Evolutionary conservation across 1,140 invertebrate species (phyloP), one percentile per base, ranked within the genome.

Genomic region (Drosophila rhopaloa): DNA sequence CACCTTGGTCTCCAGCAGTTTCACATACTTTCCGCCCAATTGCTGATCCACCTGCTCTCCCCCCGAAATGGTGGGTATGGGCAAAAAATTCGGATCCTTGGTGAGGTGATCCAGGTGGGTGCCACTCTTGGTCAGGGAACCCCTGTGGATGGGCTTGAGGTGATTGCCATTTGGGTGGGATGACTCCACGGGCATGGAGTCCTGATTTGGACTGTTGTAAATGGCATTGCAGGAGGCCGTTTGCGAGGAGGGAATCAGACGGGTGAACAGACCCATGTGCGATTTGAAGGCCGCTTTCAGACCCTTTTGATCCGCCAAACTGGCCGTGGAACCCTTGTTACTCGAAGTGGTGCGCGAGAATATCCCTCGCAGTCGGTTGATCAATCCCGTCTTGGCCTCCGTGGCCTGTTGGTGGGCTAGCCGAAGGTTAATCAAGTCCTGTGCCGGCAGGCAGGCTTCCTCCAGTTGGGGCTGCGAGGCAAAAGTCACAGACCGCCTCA

Each of bases 241-340:
- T 61, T 95, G 94, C 41, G 94, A 93, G 11, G 94, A 94, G 14
- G 95, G 95, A 48, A 96, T 94, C 8, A 96, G 92, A 16, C 95
- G 95, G 29, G 95, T 95, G 24, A 96, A 95, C 88, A 96, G 94
- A 1, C 95, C 95, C 88, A 96, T 95, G 79, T 96, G 95, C 55
- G 95, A 94, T 85, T 94, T 95, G 16, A 96, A 91, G 29, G 95
- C 95, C 8, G 95, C 94, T 40, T 95, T 95, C 8, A 96, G 94
- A 29, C 95, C 95, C 58, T 90, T 91, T 79, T 93, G 91, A 14
- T 93, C 93, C 0, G 94, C 93, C 81, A 95, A 94, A 5, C 95
- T 95, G 48, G 94, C 94, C 0, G 94, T 94, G 50, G 91, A 92
- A 46, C 91, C 89, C 51, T 91, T 92, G 63, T 91, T 92, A 57